These are phyloP conservation scores for Oxytorus armatus DNA, from an alignment of 2,888 invertebrate genomes.

Conservation along the genomic window DNA sequence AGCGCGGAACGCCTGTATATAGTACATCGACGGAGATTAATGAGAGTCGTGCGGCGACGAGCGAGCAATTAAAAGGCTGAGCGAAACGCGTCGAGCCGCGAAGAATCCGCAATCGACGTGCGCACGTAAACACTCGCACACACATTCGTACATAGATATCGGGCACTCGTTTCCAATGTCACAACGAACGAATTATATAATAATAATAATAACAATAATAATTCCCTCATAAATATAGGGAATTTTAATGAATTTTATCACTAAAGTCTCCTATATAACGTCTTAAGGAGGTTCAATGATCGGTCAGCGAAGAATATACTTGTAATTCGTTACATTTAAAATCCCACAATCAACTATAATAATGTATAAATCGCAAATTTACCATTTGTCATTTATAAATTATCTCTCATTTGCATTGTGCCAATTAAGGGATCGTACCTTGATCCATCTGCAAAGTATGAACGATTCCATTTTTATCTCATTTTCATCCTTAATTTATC, in stretches of 20 bases:
- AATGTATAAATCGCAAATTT: no score
- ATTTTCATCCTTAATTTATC: no score
- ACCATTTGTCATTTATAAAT: no score
- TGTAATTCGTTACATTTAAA: not conserved
- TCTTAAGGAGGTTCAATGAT: slow-evolving; percentile 38
- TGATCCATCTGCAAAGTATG: no score
- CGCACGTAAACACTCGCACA: not conserved
- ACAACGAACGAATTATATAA: slow-evolving; percentile 47
- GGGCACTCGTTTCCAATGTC: slow-evolving; percentile 29
- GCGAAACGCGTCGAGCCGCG: slow-evolving; percentile 62
- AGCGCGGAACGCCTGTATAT: slow-evolving; percentile 12
- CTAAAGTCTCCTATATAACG: slow-evolving; percentile 2
- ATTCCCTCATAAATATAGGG: not conserved
- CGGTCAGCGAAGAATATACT: slow-evolving; percentile 1
- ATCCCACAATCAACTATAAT: no score
- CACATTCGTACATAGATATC: not conserved
- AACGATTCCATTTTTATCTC: no score
- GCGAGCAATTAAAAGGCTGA: slow-evolving; percentile 63
- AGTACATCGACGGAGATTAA: slow-evolving; percentile 56
- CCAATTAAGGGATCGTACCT: no score
- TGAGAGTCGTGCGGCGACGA: slow-evolving; percentile 56
- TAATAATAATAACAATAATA: slow-evolving; percentile 15
- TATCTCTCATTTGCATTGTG: no score
- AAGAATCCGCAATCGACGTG: slow-evolving; percentile 49
- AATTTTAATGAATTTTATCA: slow-evolving; percentile 8